phyloP scores from a whole-genome alignment of 1,140 invertebrate species.

The Ericerus pela region DNA sequence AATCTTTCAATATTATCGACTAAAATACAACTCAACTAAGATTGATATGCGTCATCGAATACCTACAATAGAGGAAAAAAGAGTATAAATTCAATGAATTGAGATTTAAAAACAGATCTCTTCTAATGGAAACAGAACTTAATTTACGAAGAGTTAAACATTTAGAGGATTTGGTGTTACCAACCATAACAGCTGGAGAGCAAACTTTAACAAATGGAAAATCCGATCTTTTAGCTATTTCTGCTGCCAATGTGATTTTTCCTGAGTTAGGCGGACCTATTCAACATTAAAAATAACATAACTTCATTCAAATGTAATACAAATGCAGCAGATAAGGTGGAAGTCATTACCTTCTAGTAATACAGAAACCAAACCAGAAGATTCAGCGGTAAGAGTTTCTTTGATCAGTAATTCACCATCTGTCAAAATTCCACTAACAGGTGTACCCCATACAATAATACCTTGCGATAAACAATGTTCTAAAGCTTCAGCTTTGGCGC shows the following conservation, averaged over 20 bases:
- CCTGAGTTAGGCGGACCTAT: constrained; percentile 73
- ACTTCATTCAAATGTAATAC: neutral
- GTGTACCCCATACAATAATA: constrained; percentile 84
- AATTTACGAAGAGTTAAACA: constrained; percentile 88
- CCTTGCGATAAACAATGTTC: constrained; percentile 69
- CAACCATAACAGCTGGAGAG: constrained; percentile 96
- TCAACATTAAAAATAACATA: neutral
- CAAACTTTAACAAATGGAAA: constrained; percentile 98
- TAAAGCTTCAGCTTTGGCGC: constrained; percentile 70
- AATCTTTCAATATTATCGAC: constrained; percentile 97
- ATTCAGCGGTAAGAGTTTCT: constrained; percentile 65
- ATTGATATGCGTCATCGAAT: constrained; percentile 98
- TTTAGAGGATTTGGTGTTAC: constrained; percentile 90
- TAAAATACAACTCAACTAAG: constrained; percentile 84
- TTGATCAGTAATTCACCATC: constrained; percentile 84
- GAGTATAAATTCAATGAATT: too few species aligned
- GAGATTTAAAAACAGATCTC: too few species aligned
- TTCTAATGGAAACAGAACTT: too few species aligned
- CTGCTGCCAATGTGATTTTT: constrained; percentile 92
- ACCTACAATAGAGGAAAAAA: constrained; percentile 43
- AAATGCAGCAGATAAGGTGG: neutral
- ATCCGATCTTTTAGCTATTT: constrained; percentile 87
- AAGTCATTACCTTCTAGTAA: constrained; percentile 55
- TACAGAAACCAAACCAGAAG: constrained; percentile 71
- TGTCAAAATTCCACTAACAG: constrained; percentile 70